Conservation (phyloP, 2,797 vertebrate genomes). For the Lophotriccus pileatus region DNA sequence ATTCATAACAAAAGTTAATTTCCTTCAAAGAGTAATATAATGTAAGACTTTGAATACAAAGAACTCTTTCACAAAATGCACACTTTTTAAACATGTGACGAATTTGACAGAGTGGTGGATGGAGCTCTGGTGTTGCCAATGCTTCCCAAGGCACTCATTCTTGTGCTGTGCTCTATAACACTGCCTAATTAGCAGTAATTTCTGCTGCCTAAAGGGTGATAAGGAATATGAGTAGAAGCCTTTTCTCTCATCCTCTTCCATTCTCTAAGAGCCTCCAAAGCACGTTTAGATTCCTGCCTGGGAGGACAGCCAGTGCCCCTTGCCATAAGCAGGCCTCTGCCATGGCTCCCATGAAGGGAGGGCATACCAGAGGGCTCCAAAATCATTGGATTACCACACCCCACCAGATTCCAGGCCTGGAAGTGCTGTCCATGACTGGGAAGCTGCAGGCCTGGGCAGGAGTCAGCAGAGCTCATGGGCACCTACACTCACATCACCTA, state of each 20-base stretch:
- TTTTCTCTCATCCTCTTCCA: neutral
- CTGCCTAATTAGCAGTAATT: neutral
- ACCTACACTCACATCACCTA: neutral
- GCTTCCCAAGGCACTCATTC: neutral
- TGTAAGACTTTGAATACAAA: neutral
- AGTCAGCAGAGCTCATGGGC: neutral
- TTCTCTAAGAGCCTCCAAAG: neutral
- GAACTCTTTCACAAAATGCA: neutral
- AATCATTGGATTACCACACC: accelerated
- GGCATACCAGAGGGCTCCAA: neutral
- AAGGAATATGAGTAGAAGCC: neutral
- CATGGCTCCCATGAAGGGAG: neutral
- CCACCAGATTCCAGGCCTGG: neutral
- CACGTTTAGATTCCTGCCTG: neutral
- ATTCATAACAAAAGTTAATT: neutral
- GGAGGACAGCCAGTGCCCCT: neutral
- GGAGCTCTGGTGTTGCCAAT: neutral
- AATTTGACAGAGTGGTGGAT: neutral
- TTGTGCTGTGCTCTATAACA: neutral
- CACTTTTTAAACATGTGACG: neutral
- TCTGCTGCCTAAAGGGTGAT: neutral
- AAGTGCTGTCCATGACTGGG: accelerated
- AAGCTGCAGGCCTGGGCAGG: neutral
- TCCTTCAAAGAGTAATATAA: neutral
- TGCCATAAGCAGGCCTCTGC: neutral